These are phyloP conservation scores for Athene noctua DNA, from an alignment of 2,113 vertebrate genomes.

Conservation along the genomic window DNA sequence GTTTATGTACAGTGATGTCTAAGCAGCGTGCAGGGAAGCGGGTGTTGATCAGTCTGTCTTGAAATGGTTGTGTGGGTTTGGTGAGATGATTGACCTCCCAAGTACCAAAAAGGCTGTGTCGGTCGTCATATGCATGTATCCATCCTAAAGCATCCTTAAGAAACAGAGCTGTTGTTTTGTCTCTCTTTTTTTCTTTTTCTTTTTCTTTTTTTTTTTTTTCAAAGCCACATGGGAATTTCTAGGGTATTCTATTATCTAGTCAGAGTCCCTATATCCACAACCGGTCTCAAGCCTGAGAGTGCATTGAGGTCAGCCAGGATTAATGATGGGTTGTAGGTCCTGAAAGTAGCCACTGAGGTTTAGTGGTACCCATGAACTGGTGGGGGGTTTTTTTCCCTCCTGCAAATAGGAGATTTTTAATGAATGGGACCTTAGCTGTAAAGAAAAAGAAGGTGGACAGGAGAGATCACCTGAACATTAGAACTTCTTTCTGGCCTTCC, in stretches of 20 bases:
- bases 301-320: neutral
- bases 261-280: neutral
- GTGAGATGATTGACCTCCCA: neutral
- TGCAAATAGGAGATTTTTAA: neutral
- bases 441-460: neutral
- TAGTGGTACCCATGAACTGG: neutral
- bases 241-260: neutral
- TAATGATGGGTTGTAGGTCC: neutral
- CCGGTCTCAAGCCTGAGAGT: neutral
- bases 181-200: no score
- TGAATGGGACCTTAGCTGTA: neutral
- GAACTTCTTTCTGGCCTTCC: neutral
- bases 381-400: neutral
- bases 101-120: neutral
- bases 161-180: neutral
- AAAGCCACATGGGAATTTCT: neutral
- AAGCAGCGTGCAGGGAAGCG: neutral
- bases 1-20: neutral
- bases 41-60: neutral
- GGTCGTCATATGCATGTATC: accelerated
- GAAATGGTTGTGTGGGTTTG: neutral
- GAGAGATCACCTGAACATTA: neutral
- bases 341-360: neutral
- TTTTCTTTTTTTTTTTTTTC: neutral
- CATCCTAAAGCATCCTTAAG: neutral